Percentiles rank a stretch among this genome's conserved stretches.
Evolutionary conservation across 2,888 invertebrate genomes (phyloP).

Genomic region (Atethmia centrago): DNA sequence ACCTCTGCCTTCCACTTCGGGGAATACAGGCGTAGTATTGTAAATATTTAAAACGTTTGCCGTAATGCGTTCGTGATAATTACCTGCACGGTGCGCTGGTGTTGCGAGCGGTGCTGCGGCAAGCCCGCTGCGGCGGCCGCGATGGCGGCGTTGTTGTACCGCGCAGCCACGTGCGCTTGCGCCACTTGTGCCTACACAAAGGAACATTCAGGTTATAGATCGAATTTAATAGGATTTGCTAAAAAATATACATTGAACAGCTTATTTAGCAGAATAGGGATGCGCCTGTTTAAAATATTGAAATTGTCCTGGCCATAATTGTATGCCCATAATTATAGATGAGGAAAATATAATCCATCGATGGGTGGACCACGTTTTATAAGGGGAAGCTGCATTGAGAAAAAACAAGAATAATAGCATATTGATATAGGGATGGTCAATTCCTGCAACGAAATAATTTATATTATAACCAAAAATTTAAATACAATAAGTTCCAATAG

Average conservation of each 20-base stretch:
- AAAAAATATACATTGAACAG: not conserved
- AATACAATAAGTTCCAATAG: not conserved
- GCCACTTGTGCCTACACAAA: slow-evolving; percentile 84
- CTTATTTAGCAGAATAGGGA: not conserved
- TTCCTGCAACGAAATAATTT: not conserved
- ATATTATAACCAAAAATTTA: not conserved
- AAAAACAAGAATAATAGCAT: not conserved
- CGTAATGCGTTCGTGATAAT: slow-evolving; percentile 24
- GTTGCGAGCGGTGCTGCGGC: slow-evolving; percentile 85
- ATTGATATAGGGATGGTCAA: not conserved
- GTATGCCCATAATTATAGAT: not conserved
- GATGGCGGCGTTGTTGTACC: slow-evolving; percentile 85
- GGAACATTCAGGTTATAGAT: not conserved
- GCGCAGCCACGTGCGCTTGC: slow-evolving; percentile 86
- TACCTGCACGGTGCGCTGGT: slow-evolving; percentile 86
- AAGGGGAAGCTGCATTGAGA: too few relatives aligned
- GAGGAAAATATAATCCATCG: not conserved
- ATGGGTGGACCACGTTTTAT: not conserved
- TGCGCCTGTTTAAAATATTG: not conserved
- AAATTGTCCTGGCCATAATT: not conserved
- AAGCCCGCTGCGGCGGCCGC: slow-evolving; percentile 81
- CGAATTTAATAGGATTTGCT: not conserved
- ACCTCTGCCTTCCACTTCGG: not conserved
- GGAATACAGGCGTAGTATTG: not conserved
- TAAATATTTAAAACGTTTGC: slow-evolving; percentile 13